These are phyloP conservation scores for Drosophila athabasca DNA, from an alignment of 1,140 invertebrate species.

Conservation along the genomic window DNA sequence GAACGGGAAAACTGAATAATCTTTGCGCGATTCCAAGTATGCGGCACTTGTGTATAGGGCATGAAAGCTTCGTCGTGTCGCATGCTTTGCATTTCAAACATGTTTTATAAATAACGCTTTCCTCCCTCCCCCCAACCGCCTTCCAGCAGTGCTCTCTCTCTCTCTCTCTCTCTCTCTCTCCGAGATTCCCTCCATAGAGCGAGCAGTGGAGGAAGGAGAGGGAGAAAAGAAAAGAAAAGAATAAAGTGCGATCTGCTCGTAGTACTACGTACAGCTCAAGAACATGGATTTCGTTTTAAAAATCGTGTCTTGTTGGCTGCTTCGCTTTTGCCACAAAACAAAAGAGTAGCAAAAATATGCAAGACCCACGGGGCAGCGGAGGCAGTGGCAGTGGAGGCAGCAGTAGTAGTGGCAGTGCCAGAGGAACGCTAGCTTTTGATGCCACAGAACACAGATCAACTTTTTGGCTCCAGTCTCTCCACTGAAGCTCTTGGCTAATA, in stretches of 20 bases:
- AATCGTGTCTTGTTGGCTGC: constrained; percentile 78
- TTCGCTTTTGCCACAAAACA: constrained; percentile 56
- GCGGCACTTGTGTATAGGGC: constrained; percentile 78
- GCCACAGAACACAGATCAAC: constrained; percentile 70
- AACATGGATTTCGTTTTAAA: constrained; percentile 81
- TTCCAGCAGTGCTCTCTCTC: too few species aligned
- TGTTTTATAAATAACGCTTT: constrained; percentile 80
- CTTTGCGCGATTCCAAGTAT: constrained; percentile 59
- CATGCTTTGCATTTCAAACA: constrained; percentile 78
- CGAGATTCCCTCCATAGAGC: constrained; percentile 20
- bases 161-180: constrained; percentile 22
- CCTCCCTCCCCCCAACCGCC: constrained; percentile 5
- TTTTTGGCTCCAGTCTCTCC: constrained; percentile 36
- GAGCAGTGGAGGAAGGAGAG: too few species aligned
- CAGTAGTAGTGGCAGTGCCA: not conserved
- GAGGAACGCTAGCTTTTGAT: not conserved
- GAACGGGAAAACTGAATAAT: constrained; percentile 45
- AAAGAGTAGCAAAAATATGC: constrained; percentile 71
- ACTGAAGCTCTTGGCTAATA: constrained; percentile 71
- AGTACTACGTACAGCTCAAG: constrained; percentile 56
- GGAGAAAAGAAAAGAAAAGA: constrained; percentile 14
- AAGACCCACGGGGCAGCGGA: constrained; percentile 3
- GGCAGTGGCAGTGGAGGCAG: not conserved
- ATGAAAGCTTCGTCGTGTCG: constrained; percentile 79
- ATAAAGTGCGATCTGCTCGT: constrained; percentile 63